These are phyloP conservation scores for Sapayoa aenigma DNA, from an alignment of 2,113 vertebrate species.

Conservation along the genomic window DNA sequence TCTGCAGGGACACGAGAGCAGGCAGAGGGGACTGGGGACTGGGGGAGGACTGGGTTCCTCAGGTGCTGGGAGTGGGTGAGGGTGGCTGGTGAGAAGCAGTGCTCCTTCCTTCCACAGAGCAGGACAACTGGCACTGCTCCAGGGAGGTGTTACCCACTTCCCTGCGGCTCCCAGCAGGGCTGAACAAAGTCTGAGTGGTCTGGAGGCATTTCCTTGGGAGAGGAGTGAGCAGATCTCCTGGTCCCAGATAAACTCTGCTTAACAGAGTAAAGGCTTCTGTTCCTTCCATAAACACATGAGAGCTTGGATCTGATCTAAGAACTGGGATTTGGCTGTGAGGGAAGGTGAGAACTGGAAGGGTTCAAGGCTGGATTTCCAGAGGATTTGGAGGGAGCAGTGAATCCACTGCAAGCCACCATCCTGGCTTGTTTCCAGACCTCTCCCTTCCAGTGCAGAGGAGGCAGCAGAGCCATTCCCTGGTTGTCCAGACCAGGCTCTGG, in stretches of 20 bases:
- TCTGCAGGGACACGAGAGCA: not conserved
- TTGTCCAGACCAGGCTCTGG: not conserved
- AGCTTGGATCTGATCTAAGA: not conserved
- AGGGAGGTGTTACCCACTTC: not conserved
- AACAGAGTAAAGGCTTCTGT: not conserved
- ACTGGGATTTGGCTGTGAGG: not conserved
- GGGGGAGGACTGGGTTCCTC: not conserved
- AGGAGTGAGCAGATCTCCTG: not conserved
- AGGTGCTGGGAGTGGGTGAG: not conserved
- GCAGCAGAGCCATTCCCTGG: not conserved
- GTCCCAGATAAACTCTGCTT: not conserved
- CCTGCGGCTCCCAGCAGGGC: rapidly evolving
- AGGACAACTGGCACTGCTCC: not conserved
- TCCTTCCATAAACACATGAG: not conserved
- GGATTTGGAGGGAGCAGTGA: not conserved
- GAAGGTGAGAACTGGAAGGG: not conserved
- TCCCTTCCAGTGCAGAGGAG: not conserved
- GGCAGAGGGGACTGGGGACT: not conserved
- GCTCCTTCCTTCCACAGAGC: not conserved
- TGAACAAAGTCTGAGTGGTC: not conserved
- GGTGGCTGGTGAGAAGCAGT: not conserved
- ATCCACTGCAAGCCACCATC: not conserved
- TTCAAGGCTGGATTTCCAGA: not conserved
- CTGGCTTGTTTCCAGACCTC: not conserved
- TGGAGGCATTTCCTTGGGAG: not conserved